Evolutionary conservation across 1,140 invertebrate species (phyloP).

Genomic region (Polypedilum pembai): DNA sequence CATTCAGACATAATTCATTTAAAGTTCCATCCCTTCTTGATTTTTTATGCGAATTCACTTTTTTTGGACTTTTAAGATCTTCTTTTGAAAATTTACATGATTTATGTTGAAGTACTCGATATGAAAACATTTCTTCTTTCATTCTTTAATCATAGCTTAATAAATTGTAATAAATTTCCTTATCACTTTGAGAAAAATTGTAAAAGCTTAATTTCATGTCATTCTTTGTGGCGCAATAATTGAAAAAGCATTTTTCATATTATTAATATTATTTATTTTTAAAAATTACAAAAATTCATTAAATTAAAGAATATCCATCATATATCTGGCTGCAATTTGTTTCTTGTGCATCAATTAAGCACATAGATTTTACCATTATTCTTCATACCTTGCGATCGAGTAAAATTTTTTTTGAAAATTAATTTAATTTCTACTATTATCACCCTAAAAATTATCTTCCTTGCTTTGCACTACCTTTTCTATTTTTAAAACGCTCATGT

Average conservation of each 20-base stretch:
- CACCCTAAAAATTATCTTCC: background rate
- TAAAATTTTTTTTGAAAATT: background rate
- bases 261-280: background rate
- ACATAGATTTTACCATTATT: background rate
- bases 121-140: too few species aligned
- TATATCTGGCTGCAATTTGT: too few species aligned
- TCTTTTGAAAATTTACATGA: too few species aligned
- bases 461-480: background rate
- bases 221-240: constrained; percentile 20
- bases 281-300: background rate
- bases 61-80: too few species aligned
- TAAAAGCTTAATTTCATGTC: background rate
- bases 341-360: background rate
- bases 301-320: background rate
- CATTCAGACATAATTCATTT: too few species aligned
- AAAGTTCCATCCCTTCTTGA: too few species aligned
- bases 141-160: too few species aligned
- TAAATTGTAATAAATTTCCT: background rate
- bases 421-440: background rate
- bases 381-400: background rate
- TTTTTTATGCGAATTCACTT: too few species aligned
- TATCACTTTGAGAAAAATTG: background rate
- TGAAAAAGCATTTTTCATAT: constrained; percentile 6
- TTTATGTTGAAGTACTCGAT: too few species aligned
- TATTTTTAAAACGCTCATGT: background rate